Evolutionary conservation across 2,888 invertebrate species (phyloP).

Genomic region (Prosopocoilus inquinatus): DNA sequence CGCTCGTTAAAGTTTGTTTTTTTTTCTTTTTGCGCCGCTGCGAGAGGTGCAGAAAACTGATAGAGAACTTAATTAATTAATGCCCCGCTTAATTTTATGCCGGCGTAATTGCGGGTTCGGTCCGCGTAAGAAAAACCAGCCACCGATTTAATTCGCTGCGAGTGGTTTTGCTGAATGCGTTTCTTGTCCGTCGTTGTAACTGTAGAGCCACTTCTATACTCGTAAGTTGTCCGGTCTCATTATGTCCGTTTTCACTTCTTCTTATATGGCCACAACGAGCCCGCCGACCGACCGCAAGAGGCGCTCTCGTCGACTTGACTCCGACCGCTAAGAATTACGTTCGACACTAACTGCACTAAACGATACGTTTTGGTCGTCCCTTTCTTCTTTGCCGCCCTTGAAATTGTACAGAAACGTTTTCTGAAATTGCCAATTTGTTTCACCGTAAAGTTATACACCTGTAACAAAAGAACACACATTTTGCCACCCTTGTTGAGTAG

Average conservation of each 20-base stretch:
- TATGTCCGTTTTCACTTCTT: conserved; percentile 46
- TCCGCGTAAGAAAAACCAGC: too few relatives aligned
- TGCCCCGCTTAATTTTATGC: too few relatives aligned
- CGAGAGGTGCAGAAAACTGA: too few relatives aligned
- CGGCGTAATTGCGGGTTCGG: too few relatives aligned
- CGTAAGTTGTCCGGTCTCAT: conserved; percentile 44
- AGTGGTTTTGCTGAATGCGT: conserved; percentile 7
- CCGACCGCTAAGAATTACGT: conserved; percentile 9
- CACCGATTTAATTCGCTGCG: conserved; percentile 7
- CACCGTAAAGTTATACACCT: too few relatives aligned
- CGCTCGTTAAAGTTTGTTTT: too few relatives aligned
- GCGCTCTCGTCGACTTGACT: conserved; percentile 1
- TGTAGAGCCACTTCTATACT: conserved; percentile 34
- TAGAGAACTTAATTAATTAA: too few relatives aligned
- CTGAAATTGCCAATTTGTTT: too few relatives aligned
- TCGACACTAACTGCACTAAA: conserved; percentile 16
- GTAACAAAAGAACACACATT: too few relatives aligned
- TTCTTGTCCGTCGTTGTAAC: conserved; percentile 25
- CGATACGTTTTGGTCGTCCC: conserved; percentile 12
- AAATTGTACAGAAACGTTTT: too few relatives aligned
- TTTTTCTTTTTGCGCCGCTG: too few relatives aligned
- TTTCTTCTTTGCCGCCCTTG: conserved; percentile 6
- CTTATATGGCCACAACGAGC: conserved; percentile 36
- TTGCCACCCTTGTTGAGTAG: too few relatives aligned
- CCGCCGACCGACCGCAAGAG: conserved; percentile 2